Evolutionary conservation across 1,140 invertebrate species (phyloP), one percentile per base, ranked within the genome.

Genomic region (Hesperophylax magnus): DNA sequence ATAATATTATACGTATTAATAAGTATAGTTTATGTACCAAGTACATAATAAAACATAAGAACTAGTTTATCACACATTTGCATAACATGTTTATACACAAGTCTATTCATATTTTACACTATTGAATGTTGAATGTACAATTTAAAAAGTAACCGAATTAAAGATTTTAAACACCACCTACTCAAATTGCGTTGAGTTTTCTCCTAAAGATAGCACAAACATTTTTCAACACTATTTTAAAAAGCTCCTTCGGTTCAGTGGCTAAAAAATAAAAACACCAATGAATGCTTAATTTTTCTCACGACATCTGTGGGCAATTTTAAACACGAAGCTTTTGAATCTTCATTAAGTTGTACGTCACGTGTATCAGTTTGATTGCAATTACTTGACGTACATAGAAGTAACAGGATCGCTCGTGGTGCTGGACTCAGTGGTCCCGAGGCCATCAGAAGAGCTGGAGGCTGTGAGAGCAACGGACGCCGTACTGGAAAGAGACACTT

Each of bases 331-430:
- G 39, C 39, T 47, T 47, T 47, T 47, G 39, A 47, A 47, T 47
- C 11, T 6, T 14, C 39, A 14, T 3, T 9, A 47, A 47, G 39
- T 47, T 14, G 39, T 6, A 11, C 9, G 39, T 47, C 9, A 47
- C 9, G 39, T 47, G 39, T 14, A 47, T 47, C 0, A 47, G 9
- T 6, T n/a, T 58, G 56, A 18, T 18, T 18, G n/a, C 56, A 18
- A 3, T 72, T 52, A 79, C 54, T 83, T 80, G 24, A 81, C 67
- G 31, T 83, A 83, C 27, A 83, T 72, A 1, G 79, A 81, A 8
- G 82, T 83, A 5, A 83, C 77, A 14, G 82, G 82, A 67, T 83
- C 82, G 69, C 79, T 83, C 3, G 82, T 83, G 58, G 82, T 83
- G 39, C 79, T 81, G 0, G 82, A 83, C 54, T 83, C 82, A 11